These are phyloP conservation scores for Dicyrtoma fusca DNA, from an alignment of 2,888 invertebrate genomes.

Conservation along the genomic window DNA sequence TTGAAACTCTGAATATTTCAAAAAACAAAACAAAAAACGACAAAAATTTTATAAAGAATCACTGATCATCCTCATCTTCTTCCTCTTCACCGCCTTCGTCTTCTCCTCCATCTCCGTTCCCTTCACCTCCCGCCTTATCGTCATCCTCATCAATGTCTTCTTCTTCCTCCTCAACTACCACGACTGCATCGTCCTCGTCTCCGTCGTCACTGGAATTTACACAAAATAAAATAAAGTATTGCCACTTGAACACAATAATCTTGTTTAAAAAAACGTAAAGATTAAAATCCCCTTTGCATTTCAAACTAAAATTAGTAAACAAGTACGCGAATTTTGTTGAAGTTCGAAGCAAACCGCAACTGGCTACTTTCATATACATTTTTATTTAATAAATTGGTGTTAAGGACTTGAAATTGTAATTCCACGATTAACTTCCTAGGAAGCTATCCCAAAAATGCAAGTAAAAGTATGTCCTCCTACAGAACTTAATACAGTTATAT, in stretches of 20 bases:
- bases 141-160: conserved; percentile 37
- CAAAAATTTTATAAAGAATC: conserved; percentile 4
- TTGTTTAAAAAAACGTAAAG: too few relatives aligned
- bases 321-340: too few relatives aligned
- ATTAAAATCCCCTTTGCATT: too few relatives aligned
- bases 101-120: conserved; percentile 24
- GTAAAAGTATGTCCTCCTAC: too few relatives aligned
- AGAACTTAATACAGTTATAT: too few relatives aligned
- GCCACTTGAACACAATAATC: neutral
- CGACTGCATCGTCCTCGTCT: conserved; percentile 44
- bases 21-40: neutral
- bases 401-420: too few relatives aligned
- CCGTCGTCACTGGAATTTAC: conserved; percentile 37
- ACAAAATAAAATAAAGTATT: neutral
- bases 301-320: too few relatives aligned
- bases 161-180: conserved; percentile 43
- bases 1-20: neutral
- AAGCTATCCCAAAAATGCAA: too few relatives aligned
- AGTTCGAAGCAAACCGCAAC: too few relatives aligned
- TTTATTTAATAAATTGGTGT: too few relatives aligned
- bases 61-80: conserved; percentile 34
- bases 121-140: conserved; percentile 22
- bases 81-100: conserved; percentile 33
- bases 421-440: too few relatives aligned
- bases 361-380: too few relatives aligned